Base-by-base conservation (phyloP, 2,888 invertebrate species). In the Epinotia bilunana region DNA sequence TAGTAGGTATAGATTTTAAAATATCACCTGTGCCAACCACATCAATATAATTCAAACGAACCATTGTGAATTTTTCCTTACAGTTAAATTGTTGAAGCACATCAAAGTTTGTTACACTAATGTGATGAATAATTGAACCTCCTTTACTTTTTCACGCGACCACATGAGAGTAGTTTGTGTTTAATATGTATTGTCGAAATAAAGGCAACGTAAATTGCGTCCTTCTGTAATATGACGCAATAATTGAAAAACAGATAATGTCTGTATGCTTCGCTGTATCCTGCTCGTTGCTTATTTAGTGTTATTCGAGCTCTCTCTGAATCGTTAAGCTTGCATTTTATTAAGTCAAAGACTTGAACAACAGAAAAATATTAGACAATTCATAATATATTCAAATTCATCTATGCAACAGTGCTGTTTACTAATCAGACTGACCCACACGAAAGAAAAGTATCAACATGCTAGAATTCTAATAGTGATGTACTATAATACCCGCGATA, bases 401-500 rank as follows among this genome's bases (percentile, higher is more conserved):
- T 64, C 20, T 53, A 53, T 53, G 28, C 6, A 28, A 58, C 58
- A 20, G 39, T 13, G 28, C 20, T 23, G 39, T 58, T 39, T 58
- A 58, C 58, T 20, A 43, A 68, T 68, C 13, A n/a, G 68, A 57
- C 68, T 39, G 20, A 39, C 18, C 43, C 13, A n/a, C 58, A 43
- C 18, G 12, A n/a, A 69, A n/a, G 23, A 46, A 58, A 58, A 39
- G 9, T 23, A 58, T 69, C 23, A 46, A 58, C 46, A n/a, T 46
- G 43, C 58, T 69, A 69, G 46, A 70, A 46, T 73, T 57, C 63
- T 74, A 88, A 86, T 79, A 76, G 80, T 79, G 78, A 84, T 87
- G 87, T 88, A 88, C 88, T 87, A 84, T 77, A 78, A 68, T 58
- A 53, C 61, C 33, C 46, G 16, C 18, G 65, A 55, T 33, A 62